phyloP scores from a whole-genome alignment of 1,140 invertebrate species.

The Lepidurus apus region DNA sequence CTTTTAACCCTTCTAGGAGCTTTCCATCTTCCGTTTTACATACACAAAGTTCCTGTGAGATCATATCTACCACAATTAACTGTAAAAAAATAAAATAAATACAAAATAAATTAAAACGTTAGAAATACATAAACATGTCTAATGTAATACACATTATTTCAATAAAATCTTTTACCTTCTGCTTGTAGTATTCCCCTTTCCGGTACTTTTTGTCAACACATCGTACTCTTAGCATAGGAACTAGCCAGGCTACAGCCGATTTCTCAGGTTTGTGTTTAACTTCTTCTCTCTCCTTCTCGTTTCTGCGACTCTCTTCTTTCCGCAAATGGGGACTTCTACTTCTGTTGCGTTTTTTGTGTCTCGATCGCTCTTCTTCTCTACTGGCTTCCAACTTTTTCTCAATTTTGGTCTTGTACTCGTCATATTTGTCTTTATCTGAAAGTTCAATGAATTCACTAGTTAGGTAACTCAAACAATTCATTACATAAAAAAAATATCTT shows the following conservation, averaged over 20 bases:
- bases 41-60: slow-evolving; percentile 42
- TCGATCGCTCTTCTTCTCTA: slow-evolving; percentile 21
- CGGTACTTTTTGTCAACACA: slow-evolving; percentile 45
- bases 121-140: not conserved
- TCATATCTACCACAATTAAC: slow-evolving; percentile 44
- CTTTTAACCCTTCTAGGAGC: slow-evolving; percentile 42
- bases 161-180: slow-evolving; percentile 41
- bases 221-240: slow-evolving; percentile 45
- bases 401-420: slow-evolving; percentile 33
- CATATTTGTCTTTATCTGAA: slow-evolving; percentile 35
- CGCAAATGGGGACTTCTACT: slow-evolving; percentile 27
- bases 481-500: not conserved
- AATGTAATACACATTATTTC: slow-evolving; percentile 22
- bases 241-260: slow-evolving; percentile 41
- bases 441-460: not conserved
- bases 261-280: not conserved
- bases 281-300: slow-evolving; percentile 28
- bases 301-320: slow-evolving; percentile 29
- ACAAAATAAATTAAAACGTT: not conserved
- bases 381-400: slow-evolving; percentile 33
- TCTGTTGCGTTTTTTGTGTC: slow-evolving; percentile 21
- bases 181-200: slow-evolving; percentile 46
- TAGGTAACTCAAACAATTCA: not conserved
- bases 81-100: slow-evolving; percentile 36
- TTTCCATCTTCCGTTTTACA: slow-evolving; percentile 45